Base-by-base conservation (phyloP, 2,797 vertebrate genomes). In the Melanogrammus aeglefinus region DNA sequence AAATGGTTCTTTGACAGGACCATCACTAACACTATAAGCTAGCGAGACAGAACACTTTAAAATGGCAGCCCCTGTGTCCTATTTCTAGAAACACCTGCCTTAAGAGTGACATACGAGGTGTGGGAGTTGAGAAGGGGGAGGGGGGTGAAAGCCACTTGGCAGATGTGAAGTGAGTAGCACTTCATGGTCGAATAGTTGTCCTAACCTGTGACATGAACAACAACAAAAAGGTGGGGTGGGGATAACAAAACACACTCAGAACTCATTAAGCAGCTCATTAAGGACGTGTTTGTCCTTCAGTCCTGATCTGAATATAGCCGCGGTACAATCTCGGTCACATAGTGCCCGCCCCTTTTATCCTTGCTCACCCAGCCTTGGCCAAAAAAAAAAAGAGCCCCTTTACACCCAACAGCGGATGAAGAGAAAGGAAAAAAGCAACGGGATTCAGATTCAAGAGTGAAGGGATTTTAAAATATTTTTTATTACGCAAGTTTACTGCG, bases 251-350 rank as follows among this genome's bases (percentile, higher is more conserved):
- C 81, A 78, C 86, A 87, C 80, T 90, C 85, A 83, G 80, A 88
- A 89, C 80, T 90, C 90, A 92, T 92, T 92, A 92, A 86, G 77
- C 76, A 87, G 83, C 86, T 93, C 88, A 92, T 92, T 93, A 91
- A 88, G 89, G 88, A 85, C 90, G 88, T 81, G 89, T 91, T 88
- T 39, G 83, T 91, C 92, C 91, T 92, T 92, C 85, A 88, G 82
- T 9, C 57, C 83, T 72, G 81, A 78, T 87, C 88, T 89, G 80
- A 84, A 90, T 90, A 87, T 83, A 90, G 90, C 81, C 84, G 75
- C 76, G 35, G 85, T 82, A 84, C 47, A 51, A 51, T 12, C 4
- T 3, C 47, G 82, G 83, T 81, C 82, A 33, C 78, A n/a, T 88
- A 82, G 31, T 84, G 80, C 77, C 71, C 74, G 73, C 44, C 2